A percentile compares a stretch with the other conserved stretches of the same genome.
phyloP scores from a whole-genome alignment of 2,888 invertebrate species.

The Ditylenchus weischeri region DNA sequence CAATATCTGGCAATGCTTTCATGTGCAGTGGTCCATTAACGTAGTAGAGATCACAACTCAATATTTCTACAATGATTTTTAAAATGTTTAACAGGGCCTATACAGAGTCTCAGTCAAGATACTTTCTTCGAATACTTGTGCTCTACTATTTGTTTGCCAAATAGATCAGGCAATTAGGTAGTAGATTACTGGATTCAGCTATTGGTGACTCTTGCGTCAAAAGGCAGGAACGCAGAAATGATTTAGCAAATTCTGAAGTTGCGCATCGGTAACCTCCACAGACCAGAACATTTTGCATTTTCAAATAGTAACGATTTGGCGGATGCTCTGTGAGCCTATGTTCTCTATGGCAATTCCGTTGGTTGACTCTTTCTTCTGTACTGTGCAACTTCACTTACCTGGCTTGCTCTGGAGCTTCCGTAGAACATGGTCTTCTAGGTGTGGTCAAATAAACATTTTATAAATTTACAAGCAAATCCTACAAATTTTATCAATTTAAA shows the following conservation, averaged over 20 bases:
- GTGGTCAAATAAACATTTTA: no score
- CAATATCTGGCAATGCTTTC: no score
- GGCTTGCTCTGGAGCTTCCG: slow-evolving; percentile 49
- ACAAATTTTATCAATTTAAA: no score
- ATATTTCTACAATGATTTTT: background rate
- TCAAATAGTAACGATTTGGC: no score
- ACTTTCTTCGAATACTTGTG: background rate
- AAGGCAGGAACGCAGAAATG: no score
- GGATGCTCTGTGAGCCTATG: no score
- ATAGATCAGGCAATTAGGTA: background rate
- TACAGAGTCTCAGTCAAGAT: background rate
- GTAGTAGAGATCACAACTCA: background rate
- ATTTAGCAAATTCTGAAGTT: no score
- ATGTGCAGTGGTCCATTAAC: background rate
- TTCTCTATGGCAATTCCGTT: no score
- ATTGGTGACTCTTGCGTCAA: slow-evolving; percentile 56
- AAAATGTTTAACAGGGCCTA: background rate
- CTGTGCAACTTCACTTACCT: slow-evolving; percentile 45
- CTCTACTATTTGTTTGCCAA: background rate
- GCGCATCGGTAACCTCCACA: no score
- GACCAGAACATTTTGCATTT: no score
- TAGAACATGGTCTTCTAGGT: slow-evolving; percentile 35
- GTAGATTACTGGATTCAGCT: slow-evolving; percentile 43
- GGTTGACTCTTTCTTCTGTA: slow-evolving; percentile 24
- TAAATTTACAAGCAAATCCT: no score